Base-by-base conservation (phyloP, 1,140 invertebrate genomes). In the Drosophila sechellia region DNA sequence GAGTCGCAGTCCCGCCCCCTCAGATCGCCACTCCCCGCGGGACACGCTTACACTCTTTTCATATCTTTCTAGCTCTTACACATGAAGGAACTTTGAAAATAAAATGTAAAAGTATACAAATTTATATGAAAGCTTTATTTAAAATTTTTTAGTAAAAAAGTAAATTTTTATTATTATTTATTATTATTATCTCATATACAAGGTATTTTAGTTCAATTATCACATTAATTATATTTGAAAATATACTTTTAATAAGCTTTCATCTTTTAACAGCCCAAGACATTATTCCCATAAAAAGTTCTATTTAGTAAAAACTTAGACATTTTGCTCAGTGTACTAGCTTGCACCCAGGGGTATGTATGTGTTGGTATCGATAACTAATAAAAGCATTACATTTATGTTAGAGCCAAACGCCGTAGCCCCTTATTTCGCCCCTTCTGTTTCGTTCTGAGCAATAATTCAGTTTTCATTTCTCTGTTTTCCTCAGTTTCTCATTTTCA, bases 361-460 rank as follows among this genome's bases (percentile, higher is more conserved):
- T 55, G 48, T 77, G 56, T 66, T 46, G 68, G 61, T 81, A 81
- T 86, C 75, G 83, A 86, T 79, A 86, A 89, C 83, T 86, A 86
- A 86, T 86, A 89, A 87, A 83, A 69, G 84, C 71, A 86, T 87
- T 83, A 87, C 84, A 86, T 83, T 89, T 86, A 83, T 89, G 83
- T 72, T 77, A 65, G 68, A 71, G 46, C 49, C 52, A 64, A 64
- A 27, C 53, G 52, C 58, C 34, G 59, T 59, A 22, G 11, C 45
- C 46, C 39, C 52, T 43, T 20, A n/a, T 22, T 46, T 39, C 15
- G n/a, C 65, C 52, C 43, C 31, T 10, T 25, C 54, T n/a, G 68
- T 17, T 71, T 71, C 35, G 76, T 56, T 76, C 75, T 56, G 37
- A 52, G 59, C 83, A 74, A 85, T 86, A 85, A 87, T 86, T 86